Conservation (phyloP, 1,140 invertebrate genomes). For the Drosophila sp. region DNA sequence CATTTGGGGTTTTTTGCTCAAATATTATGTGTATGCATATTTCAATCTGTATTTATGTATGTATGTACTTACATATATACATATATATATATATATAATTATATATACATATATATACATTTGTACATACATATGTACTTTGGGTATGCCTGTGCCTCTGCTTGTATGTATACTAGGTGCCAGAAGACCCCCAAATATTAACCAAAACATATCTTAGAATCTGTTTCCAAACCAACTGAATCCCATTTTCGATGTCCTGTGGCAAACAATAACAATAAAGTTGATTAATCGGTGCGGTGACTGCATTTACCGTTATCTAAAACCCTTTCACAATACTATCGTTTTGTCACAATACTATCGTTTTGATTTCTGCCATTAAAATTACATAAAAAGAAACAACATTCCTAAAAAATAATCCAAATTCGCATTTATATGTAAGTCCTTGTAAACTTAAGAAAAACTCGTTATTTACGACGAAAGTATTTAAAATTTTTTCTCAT, state of each 20-base stretch:
- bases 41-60: conserved; percentile 19
- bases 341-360: no score
- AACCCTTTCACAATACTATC: background rate
- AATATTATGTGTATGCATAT: conserved; percentile 58
- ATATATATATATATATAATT: conserved; percentile 10
- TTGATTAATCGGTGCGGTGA: no score
- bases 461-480: no score
- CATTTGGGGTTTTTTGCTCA: conserved; percentile 42
- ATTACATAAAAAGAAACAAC: no score
- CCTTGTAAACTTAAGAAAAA: no score
- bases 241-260: background rate
- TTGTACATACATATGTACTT: conserved; percentile 19
- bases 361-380: no score
- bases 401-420: no score
- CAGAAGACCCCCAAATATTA: conserved; percentile 7
- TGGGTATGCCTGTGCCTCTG: background rate
- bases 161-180: conserved; percentile 6
- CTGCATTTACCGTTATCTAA: background rate
- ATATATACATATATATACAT: conserved; percentile 13
- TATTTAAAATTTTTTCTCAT: no score
- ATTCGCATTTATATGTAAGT: no score
- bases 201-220: conserved; percentile 4
- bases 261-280: background rate
- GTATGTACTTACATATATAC: background rate
- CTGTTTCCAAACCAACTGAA: background rate